Base-by-base conservation (phyloP, 2,113 vertebrate genomes). In the Neopipo cinnamomea region DNA sequence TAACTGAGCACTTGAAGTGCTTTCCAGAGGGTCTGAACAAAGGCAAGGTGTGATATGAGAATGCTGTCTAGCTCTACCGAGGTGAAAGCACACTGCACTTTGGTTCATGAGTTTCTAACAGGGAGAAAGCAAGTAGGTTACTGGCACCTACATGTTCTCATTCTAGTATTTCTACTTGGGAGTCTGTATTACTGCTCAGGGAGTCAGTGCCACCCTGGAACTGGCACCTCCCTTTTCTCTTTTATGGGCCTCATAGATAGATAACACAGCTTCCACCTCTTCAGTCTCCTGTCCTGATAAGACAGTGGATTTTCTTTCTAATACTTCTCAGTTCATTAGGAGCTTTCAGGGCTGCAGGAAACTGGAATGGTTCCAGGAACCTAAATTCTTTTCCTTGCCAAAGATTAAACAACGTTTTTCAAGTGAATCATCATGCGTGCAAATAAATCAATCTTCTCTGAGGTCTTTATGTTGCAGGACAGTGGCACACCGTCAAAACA, bases 401-500 rank as follows among this genome's bases (percentile, higher is more conserved):
- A 68, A 79, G 44, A 72, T 3, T 14, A 87, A 85, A 58, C 13
- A 91, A 61, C 8, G 17, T 63, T 66, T 85, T 86, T 65, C 14
- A 78, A 89, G 27, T 35, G 14, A 92, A 53, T 73, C 52, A 82
- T 49, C 1, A 0, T 33, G 14, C 72, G 87, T 23, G 59, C 49
- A 88, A 82, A 79, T 47, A 85, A 67, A 68, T 62, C 28, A 55
- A 5, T 67, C 24, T 47, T 41, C 50, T 82, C n/a, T 82, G 31
- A 85, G 74, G 47, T 39, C 27, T 67, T 68, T 52, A 25, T 55
- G 12, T 30, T 63, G 33, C 88, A 76, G 12, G 14, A 24, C 68
- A 91, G 76, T 16, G 28, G 14, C 28, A 68, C 9, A 15, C n/a
- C 70, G 49, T 56, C 37, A 52, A 93, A 96, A 91, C 18, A 91